A percentile compares a stretch with the other conserved stretches of the same genome.
phyloP scores from a whole-genome alignment of 2,113 vertebrate species.

The Psilopsiagon aurifrons region DNA sequence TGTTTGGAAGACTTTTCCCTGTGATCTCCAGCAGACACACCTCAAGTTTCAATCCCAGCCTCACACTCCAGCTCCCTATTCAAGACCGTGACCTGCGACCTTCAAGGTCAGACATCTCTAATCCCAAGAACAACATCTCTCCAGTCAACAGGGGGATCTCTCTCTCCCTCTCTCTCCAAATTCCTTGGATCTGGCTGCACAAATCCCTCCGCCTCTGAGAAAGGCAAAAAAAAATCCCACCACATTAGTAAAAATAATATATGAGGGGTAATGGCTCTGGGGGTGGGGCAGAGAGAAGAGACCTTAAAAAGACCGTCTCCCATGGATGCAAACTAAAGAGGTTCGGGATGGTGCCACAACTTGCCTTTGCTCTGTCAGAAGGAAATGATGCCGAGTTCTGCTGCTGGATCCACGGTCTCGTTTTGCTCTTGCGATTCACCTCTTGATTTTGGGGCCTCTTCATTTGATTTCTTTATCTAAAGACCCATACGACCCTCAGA shows the following conservation, averaged over 20 bases:
- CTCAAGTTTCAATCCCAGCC: constrained; percentile 19
- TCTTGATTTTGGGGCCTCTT: neutral
- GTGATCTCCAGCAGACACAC: constrained; percentile 35
- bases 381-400: neutral
- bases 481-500: neutral
- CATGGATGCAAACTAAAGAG: neutral
- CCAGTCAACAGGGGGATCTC: neutral
- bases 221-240: neutral
- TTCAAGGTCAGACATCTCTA: constrained; percentile 60
- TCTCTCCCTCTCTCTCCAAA: neutral
- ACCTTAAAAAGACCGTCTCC: constrained; percentile 31
- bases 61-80: neutral
- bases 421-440: neutral
- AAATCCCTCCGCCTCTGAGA: constrained; percentile 29
- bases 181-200: neutral
- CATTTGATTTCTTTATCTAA: neutral
- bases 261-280: neutral
- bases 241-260: constrained; percentile 39
- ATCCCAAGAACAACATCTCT: constrained; percentile 51
- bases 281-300: constrained; percentile 12
- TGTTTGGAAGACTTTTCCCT: neutral
- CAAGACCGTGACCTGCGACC: constrained; percentile 52
- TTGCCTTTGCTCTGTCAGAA: neutral
- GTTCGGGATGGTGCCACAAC: neutral
- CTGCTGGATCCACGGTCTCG: accelerated